These are phyloP conservation scores for Paracyclopina nana DNA, from an alignment of 1,140 invertebrate species.

Conservation along the genomic window DNA sequence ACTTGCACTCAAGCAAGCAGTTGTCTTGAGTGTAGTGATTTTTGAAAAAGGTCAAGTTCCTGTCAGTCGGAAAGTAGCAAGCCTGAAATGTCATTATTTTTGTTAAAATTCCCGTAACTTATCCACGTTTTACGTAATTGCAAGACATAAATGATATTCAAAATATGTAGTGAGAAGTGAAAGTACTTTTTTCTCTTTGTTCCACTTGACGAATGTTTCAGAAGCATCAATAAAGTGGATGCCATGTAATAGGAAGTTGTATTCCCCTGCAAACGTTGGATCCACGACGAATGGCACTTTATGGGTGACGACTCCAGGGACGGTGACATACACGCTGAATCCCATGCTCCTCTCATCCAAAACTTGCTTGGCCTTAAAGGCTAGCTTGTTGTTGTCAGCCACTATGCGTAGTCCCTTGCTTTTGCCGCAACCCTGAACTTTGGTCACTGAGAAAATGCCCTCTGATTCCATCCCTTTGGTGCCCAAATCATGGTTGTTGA, in stretches of 20 bases:
- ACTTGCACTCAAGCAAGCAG: constrained; percentile 7
- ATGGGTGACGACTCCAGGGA: background rate
- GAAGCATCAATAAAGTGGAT: constrained; percentile 7
- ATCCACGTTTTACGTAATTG: too few species aligned
- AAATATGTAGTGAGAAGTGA: too few species aligned
- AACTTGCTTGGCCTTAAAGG: background rate
- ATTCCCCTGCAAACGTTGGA: constrained; percentile 1
- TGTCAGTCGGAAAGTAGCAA: constrained; percentile 9
- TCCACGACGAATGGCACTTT: constrained; percentile 8
- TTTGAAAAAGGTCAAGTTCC: constrained; percentile 4
- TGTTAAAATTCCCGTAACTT: too few species aligned
- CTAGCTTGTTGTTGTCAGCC: constrained; percentile 2
- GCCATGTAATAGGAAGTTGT: constrained; percentile 1
- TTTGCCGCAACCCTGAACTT: constrained; percentile 12
- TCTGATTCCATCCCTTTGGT: background rate
- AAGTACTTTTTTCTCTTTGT: constrained; percentile 6
- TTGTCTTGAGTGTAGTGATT: constrained; percentile 10
- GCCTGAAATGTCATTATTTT: too few species aligned
- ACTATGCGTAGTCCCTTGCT: constrained; percentile 4
- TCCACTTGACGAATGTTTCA: background rate
- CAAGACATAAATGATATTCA: too few species aligned
- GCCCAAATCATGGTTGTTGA: constrained; percentile 8
- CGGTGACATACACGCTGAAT: constrained; percentile 6
- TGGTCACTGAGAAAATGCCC: background rate
- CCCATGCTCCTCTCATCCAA: background rate